Evolutionary conservation across 2,113 vertebrate species (phyloP).

Genomic region (human (Homo sapiens)): DNA sequence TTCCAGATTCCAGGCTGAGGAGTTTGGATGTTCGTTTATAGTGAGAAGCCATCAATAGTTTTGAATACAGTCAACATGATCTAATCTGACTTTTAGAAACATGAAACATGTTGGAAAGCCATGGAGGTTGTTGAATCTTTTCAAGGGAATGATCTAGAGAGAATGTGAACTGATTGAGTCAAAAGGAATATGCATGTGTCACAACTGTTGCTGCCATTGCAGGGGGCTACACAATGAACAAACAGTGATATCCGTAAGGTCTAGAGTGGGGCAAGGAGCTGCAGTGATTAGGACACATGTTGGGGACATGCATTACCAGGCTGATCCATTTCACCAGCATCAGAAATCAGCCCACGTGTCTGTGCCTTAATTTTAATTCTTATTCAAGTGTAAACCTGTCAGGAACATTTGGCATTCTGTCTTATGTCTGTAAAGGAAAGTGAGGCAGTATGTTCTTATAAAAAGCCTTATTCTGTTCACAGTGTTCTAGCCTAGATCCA

Average conservation of each 20-base stretch:
- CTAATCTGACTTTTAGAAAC: neutral
- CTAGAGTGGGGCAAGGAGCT: neutral
- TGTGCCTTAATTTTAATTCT: neutral
- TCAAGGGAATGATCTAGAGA: neutral
- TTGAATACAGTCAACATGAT: neutral
- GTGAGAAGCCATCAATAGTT: neutral
- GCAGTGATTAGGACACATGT: neutral
- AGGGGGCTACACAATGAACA: neutral
- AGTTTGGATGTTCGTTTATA: neutral
- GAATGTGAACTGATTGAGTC: neutral
- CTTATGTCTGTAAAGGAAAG: neutral
- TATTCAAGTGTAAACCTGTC: neutral
- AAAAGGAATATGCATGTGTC: neutral
- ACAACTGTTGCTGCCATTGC: neutral
- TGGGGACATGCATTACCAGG: neutral
- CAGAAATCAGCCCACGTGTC: neutral
- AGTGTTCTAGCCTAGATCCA: neutral
- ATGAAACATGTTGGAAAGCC: neutral
- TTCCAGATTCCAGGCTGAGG: neutral
- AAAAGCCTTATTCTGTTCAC: neutral
- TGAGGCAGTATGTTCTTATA: neutral
- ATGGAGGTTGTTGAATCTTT: neutral
- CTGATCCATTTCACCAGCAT: neutral
- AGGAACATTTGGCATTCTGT: neutral
- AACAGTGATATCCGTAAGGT: neutral